Conservation (phyloP, 2,888 invertebrate genomes). For the Xestia rhomboidea region DNA sequence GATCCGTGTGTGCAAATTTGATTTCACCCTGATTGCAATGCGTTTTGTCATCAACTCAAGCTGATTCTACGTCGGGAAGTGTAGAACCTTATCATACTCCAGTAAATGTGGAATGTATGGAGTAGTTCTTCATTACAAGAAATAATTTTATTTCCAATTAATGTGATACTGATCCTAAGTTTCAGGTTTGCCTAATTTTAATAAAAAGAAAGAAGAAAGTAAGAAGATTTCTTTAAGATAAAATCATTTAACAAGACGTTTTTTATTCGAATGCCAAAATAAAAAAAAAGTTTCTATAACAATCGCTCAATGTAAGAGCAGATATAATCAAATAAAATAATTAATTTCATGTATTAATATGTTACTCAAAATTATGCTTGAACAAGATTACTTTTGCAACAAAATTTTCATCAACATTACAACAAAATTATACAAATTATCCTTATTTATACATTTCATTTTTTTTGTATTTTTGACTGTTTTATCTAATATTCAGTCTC, state of each 20-base stretch:
- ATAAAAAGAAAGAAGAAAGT: too few relatives aligned
- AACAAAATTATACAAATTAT: constrained; percentile 32
- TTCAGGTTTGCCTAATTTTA: neutral
- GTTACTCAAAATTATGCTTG: constrained; percentile 21
- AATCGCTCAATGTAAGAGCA: constrained; percentile 5
- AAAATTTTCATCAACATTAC: constrained; percentile 8
- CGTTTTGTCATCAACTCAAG: neutral
- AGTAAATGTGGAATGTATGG: constrained; percentile 7
- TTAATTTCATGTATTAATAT: neutral
- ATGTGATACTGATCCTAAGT: neutral
- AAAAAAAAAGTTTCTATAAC: accelerated
- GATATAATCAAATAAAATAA: neutral
- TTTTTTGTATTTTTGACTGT: constrained; percentile 43
- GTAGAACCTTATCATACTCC: neutral
- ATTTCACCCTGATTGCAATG: neutral
- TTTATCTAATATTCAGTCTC: constrained; percentile 56
- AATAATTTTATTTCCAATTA: neutral
- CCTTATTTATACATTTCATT: neutral
- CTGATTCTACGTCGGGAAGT: neutral
- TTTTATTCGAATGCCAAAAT: neutral
- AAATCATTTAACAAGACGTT: neutral
- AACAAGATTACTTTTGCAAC: constrained; percentile 36
- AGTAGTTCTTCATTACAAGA: neutral
- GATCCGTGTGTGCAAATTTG: neutral
- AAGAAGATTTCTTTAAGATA: too few relatives aligned